phyloP scores from a whole-genome alignment of 2,888 invertebrate species.

The Orthosia cruda region DNA sequence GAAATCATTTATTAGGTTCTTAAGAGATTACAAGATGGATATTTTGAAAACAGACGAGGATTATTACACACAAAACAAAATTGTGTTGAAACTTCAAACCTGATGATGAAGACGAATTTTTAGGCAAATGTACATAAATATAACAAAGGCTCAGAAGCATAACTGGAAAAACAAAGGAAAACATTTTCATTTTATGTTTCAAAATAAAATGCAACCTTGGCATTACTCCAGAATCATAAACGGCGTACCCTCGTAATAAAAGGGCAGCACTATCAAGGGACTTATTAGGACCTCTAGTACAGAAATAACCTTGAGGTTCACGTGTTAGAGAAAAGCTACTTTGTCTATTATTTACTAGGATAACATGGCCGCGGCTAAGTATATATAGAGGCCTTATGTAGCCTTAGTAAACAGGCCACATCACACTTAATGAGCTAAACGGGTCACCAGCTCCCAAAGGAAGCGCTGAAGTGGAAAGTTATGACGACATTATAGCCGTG shows the following conservation, averaged over 20 bases:
- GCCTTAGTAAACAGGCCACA: constrained; percentile 53
- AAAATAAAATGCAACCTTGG: constrained; percentile 28
- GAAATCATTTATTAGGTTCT: constrained; percentile 29
- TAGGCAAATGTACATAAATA: no score
- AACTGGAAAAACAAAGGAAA: background rate
- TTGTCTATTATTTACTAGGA: constrained; percentile 23
- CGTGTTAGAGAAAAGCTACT: constrained; percentile 16
- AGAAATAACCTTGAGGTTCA: constrained; percentile 43
- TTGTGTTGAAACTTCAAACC: background rate
- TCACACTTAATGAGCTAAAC: constrained; percentile 69
- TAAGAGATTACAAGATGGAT: constrained; percentile 38
- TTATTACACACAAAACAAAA: constrained; percentile 39
- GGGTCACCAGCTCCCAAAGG: constrained; percentile 70
- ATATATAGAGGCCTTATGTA: constrained; percentile 29
- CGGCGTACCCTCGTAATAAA: constrained; percentile 36
- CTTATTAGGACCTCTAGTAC: constrained; percentile 25
- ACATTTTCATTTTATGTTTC: background rate
- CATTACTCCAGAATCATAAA: background rate
- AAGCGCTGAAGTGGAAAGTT: constrained; percentile 62
- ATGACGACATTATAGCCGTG: constrained; percentile 28
- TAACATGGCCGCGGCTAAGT: constrained; percentile 29
- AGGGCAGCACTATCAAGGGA: constrained; percentile 38
- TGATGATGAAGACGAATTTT: background rate
- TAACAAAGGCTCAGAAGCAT: background rate
- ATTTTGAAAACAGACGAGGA: constrained; percentile 52